Conservation (phyloP, 2,113 vertebrate species). For the Erpornis zantholeuca region DNA sequence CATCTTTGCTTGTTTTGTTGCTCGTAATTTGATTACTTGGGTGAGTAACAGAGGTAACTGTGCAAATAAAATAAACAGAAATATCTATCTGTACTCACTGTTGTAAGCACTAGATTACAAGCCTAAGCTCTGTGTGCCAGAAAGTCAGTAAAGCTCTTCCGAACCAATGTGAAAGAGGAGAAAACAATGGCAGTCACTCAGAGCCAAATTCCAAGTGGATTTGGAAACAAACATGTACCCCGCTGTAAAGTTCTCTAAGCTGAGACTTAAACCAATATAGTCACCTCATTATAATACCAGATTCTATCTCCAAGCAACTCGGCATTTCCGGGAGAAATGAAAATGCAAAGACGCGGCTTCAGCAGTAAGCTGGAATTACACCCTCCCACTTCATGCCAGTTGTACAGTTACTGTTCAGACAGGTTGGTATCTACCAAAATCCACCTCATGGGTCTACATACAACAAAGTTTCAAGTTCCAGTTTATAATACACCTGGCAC, state of each 20-base stretch:
- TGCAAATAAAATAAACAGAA: background rate
- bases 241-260: background rate
- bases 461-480: background rate
- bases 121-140: background rate
- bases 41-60: background rate
- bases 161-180: background rate
- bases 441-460: accelerated
- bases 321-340: background rate
- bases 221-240: background rate
- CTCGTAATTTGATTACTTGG: background rate
- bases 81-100: background rate
- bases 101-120: background rate
- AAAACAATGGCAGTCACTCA: background rate
- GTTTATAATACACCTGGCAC: background rate
- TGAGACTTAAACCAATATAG: background rate
- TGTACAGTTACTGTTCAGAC: background rate
- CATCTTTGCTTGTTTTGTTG: background rate
- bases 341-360: background rate
- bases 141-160: background rate
- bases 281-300: background rate
- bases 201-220: background rate
- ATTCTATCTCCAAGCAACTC: background rate
- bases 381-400: background rate
- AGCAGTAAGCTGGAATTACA: background rate
- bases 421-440: background rate